Conservation (phyloP, 2,888 invertebrate species). For the Petrolisthes cinctipes region DNA sequence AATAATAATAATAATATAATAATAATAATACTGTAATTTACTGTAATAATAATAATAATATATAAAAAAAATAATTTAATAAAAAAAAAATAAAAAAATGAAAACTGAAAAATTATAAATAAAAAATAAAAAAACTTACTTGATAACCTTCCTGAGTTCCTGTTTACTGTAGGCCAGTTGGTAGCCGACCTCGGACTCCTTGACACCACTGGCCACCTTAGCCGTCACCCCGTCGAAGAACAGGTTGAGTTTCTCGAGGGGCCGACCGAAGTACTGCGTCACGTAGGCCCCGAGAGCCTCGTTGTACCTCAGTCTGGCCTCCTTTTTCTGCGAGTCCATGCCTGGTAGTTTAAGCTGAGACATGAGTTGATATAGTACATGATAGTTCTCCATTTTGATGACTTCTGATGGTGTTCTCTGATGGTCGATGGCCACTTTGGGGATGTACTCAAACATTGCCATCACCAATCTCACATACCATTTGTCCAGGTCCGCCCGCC, state of each 20-base stretch:
- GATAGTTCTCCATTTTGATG: conserved; percentile 91
- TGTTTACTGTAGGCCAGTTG: conserved; percentile 97
- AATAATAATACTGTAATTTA: too few relatives aligned
- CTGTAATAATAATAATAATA: not conserved
- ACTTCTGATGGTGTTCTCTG: conserved; percentile 93
- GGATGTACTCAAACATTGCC: conserved; percentile 86
- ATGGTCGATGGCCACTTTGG: conserved; percentile 74
- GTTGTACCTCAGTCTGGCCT: conserved; percentile 89
- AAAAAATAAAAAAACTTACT: conserved; percentile 52
- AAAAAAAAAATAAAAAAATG: too few relatives aligned
- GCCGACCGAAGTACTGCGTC: conserved; percentile 92
- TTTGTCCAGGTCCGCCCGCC: conserved; percentile 91
- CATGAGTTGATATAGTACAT: conserved; percentile 88
- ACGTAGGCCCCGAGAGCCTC: conserved; percentile 93
- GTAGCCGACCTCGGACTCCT: conserved; percentile 96
- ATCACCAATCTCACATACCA: conserved; percentile 87
- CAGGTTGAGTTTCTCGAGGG: conserved; percentile 88
- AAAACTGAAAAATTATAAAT: too few relatives aligned
- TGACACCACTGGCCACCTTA: conserved; percentile 92
- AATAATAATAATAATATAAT: not conserved
- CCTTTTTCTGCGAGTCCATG: conserved; percentile 88
- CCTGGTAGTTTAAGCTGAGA: conserved; percentile 90
- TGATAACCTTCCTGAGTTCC: conserved; percentile 89
- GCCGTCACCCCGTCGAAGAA: conserved; percentile 98
- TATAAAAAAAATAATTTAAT: too few relatives aligned